Evolutionary conservation across 2,888 invertebrate species (phyloP).

Genomic region (Ferrisia virgata): DNA sequence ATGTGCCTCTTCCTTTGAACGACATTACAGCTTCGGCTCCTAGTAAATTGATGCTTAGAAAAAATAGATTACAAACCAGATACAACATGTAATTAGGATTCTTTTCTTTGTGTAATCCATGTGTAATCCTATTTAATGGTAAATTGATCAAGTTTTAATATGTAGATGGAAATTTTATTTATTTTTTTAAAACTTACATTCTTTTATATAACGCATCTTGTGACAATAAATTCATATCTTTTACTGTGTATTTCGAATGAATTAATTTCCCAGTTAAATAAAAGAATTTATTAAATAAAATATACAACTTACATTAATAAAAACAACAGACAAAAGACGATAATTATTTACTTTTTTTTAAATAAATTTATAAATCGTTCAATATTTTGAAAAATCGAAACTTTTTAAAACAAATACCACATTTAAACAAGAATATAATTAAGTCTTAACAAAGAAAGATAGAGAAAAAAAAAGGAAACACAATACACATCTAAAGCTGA

Average conservation of each 20-base stretch:
- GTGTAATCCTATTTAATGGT: neutral
- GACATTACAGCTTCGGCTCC: slow-evolving; percentile 43
- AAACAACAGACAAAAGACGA: slow-evolving; percentile 43
- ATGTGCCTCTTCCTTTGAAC: slow-evolving; percentile 36
- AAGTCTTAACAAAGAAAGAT: slow-evolving; percentile 40
- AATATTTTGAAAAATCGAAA: slow-evolving; percentile 36
- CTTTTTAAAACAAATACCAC: slow-evolving; percentile 44
- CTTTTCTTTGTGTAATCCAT: neutral
- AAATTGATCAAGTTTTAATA: neutral
- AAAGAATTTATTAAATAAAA: slow-evolving; percentile 46
- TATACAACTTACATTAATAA: slow-evolving; percentile 41
- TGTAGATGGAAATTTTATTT: neutral
- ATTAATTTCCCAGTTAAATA: slow-evolving; percentile 8
- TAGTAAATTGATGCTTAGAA: slow-evolving; percentile 35
- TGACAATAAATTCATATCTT: neutral
- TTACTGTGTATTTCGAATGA: neutral
- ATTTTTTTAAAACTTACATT: neutral
- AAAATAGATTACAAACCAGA: neutral
- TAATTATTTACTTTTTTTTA: slow-evolving; percentile 18
- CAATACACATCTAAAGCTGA: slow-evolving; percentile 41
- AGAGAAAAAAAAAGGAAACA: slow-evolving; percentile 14
- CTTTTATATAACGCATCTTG: neutral
- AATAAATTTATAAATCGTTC: slow-evolving; percentile 37
- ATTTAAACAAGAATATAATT: slow-evolving; percentile 44
- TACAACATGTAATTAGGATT: neutral